Evolutionary conservation across 2,888 invertebrate genomes (phyloP).

Genomic region (Belgica antarctica): DNA sequence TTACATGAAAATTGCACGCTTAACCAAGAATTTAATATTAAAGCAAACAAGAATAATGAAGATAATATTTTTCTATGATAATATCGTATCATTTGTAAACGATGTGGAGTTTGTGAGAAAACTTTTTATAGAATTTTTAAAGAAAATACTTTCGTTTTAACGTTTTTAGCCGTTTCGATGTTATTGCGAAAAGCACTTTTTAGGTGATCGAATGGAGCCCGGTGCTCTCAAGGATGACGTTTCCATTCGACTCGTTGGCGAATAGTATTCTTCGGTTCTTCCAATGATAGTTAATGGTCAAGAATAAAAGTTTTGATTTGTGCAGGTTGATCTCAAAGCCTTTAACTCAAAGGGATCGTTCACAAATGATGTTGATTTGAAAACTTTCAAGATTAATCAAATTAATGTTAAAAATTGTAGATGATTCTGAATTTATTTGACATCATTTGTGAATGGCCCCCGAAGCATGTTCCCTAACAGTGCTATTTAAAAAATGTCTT

Average conservation of each 20-base stretch:
- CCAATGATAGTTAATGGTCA: conserved; percentile 18
- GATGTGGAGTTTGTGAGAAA: neutral
- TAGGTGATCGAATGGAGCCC: conserved; percentile 12
- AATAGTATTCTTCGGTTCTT: conserved; percentile 13
- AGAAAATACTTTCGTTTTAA: neutral
- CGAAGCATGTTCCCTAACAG: no score
- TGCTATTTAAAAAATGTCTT: no score
- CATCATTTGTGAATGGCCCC: no score
- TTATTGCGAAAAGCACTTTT: neutral
- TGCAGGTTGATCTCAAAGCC: no score
- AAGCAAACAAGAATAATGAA: neutral
- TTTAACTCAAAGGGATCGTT: no score
- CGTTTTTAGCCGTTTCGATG: conserved; percentile 24
- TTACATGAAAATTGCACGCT: conserved; percentile 35
- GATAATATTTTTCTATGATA: conserved; percentile 43
- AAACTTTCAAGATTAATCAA: no score
- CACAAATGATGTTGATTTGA: no score
- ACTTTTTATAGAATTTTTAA: conserved; percentile 14
- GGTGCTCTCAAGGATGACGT: neutral
- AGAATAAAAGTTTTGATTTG: no score
- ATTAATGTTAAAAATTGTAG: no score
- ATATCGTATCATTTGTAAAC: neutral
- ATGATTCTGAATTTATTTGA: no score
- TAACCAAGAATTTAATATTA: conserved; percentile 39
- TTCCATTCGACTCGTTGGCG: neutral